These are phyloP conservation scores for Caenorhabditis auriculariae DNA, from an alignment of 2,888 invertebrate species.

Conservation along the genomic window DNA sequence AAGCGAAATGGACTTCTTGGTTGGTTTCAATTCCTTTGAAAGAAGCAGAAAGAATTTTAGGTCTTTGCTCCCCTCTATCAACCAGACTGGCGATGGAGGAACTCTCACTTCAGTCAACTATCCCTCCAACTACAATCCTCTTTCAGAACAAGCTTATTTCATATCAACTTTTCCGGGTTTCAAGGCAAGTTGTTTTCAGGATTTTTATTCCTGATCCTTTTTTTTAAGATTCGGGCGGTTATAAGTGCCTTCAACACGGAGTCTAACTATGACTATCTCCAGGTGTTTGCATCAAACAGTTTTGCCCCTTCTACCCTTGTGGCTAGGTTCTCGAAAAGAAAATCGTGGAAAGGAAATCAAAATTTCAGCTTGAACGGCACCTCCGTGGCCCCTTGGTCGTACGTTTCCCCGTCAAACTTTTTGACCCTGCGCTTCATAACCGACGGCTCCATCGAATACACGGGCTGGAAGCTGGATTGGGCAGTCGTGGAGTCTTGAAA, in stretches of 20 bases:
- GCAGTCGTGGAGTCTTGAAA: neutral
- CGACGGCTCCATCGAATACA: slow-evolving; percentile 13
- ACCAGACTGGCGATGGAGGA: slow-evolving; percentile 71
- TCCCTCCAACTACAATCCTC: slow-evolving; percentile 75
- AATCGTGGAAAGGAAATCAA: too few species aligned
- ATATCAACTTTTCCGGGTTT: too few species aligned
- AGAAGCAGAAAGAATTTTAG: neutral
- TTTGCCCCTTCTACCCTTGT: slow-evolving; percentile 7
- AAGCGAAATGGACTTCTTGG: slow-evolving; percentile 71
- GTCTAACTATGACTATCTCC: too few species aligned
- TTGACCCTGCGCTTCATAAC: slow-evolving; percentile 19
- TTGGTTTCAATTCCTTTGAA: neutral
- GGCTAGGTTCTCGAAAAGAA: too few species aligned
- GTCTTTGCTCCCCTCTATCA: slow-evolving; percentile 4
- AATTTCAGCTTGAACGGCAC: slow-evolving; percentile 17
- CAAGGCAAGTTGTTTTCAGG: too few species aligned
- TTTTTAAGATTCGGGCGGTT: too few species aligned
- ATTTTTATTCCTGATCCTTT: too few species aligned
- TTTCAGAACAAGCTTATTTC: slow-evolving; percentile 20
- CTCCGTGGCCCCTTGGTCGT: slow-evolving; percentile 12
- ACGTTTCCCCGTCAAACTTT: slow-evolving; percentile 13
- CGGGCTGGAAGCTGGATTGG: slow-evolving; percentile 20
- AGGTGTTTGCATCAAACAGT: too few species aligned
- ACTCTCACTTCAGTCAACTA: slow-evolving; percentile 86
- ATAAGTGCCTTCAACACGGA: too few species aligned